Conservation (phyloP, 2,888 invertebrate species). For the Hybos culiciformis region DNA sequence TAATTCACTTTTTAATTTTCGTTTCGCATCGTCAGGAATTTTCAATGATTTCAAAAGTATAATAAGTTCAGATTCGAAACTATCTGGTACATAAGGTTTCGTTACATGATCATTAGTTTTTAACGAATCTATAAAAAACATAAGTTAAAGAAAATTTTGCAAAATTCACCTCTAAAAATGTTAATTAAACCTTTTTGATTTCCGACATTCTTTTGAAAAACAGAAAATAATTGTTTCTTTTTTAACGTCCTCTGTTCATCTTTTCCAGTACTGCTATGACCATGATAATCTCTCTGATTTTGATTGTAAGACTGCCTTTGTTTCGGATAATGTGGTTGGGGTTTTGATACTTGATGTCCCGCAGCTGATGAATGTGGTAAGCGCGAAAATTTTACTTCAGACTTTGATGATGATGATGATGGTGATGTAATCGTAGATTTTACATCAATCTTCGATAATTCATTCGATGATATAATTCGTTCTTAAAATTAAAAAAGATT, state of each 20-base stretch:
- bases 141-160: neutral
- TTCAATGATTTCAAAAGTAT: constrained; percentile 28
- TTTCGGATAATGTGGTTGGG: neutral
- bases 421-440: constrained; percentile 13
- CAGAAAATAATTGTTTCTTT: constrained; percentile 29
- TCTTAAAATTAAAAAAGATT: constrained; percentile 14
- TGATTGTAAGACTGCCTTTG: neutral
- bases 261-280: constrained; percentile 5
- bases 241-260: constrained; percentile 17
- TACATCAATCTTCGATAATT: constrained; percentile 36
- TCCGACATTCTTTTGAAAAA: constrained; percentile 27
- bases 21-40: constrained; percentile 32
- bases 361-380: constrained; percentile 4
- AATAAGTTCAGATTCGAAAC: constrained; percentile 27
- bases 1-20: constrained; percentile 30
- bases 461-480: constrained; percentile 11
- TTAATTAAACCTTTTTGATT: constrained; percentile 8
- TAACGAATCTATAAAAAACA: constrained; percentile 7
- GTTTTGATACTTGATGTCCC: constrained; percentile 6
- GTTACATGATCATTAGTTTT: constrained; percentile 12
- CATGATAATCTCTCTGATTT: constrained; percentile 1
- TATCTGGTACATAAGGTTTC: constrained; percentile 24
- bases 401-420: constrained; percentile 13
- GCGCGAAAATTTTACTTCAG: neutral
- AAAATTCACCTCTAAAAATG: neutral